Conservation (phyloP, 2,113 vertebrate genomes). For the Notarius lentiginosus region DNA sequence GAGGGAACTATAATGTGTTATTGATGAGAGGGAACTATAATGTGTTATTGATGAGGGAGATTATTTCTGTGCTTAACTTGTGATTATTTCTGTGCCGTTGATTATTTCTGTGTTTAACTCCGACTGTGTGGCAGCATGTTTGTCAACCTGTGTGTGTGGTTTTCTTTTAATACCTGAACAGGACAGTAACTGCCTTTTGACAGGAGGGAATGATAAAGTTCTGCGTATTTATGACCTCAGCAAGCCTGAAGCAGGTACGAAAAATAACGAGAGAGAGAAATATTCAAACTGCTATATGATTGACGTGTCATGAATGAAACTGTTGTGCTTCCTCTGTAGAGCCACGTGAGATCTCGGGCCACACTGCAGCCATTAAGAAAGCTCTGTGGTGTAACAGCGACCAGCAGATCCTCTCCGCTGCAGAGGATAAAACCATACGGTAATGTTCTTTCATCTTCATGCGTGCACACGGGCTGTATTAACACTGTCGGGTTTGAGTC, state of each 20-base stretch:
- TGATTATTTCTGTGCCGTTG: too few relatives aligned
- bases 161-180: constrained; percentile 52
- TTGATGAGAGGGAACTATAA: too few relatives aligned
- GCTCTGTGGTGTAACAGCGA: constrained; percentile 94
- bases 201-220: constrained; percentile 94
- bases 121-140: neutral
- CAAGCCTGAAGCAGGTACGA: constrained; percentile 87
- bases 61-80: neutral
- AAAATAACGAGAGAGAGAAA: too few relatives aligned
- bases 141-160: neutral
- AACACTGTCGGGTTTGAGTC: neutral
- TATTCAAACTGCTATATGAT: too few relatives aligned
- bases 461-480: neutral
- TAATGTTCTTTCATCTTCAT: constrained; percentile 50
- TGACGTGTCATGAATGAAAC: neutral
- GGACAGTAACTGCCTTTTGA: constrained; percentile 93
- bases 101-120: neutral
- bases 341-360: constrained; percentile 87
- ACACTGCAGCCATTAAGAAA: constrained; percentile 94
- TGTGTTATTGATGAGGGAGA: too few relatives aligned
- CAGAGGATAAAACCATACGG: constrained; percentile 96
- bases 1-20: too few relatives aligned
- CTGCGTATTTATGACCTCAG: constrained; percentile 93
- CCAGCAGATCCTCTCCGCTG: constrained; percentile 90
- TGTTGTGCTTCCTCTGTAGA: constrained; percentile 68